A percentile compares a stretch with the other conserved stretches of the same genome.
Evolutionary conservation across 2,888 invertebrate species (phyloP).

Genomic region (Trileptium ribeirensis): DNA sequence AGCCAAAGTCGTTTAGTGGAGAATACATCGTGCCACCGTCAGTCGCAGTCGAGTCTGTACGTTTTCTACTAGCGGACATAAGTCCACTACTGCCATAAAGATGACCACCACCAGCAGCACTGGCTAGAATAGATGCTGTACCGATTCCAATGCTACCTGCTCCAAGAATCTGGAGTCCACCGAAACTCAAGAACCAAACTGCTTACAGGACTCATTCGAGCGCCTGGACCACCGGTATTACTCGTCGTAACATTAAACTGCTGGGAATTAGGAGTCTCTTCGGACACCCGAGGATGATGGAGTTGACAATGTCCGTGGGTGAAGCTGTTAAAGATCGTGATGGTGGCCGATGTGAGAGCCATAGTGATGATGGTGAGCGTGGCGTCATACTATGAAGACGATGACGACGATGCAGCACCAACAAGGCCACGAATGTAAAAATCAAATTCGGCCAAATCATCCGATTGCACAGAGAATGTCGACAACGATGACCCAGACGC

Average conservation of each 20-base stretch:
- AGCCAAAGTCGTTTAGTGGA: too few relatives aligned
- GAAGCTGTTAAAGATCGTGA: too few relatives aligned
- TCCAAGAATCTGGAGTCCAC: background rate
- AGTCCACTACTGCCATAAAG: too few relatives aligned
- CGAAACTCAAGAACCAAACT: background rate
- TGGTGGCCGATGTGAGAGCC: too few relatives aligned
- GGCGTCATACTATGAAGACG: background rate
- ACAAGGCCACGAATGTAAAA: slow-evolving; percentile 5
- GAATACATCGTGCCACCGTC: too few relatives aligned
- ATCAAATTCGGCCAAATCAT: slow-evolving; percentile 14
- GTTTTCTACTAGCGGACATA: background rate
- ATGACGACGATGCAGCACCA: background rate
- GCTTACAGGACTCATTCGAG: slow-evolving; percentile 6
- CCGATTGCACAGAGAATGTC: background rate
- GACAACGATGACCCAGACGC: background rate
- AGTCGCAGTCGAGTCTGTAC: too few relatives aligned
- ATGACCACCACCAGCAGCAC: background rate
- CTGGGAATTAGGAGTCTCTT: background rate
- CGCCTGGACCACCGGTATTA: background rate
- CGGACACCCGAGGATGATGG: background rate
- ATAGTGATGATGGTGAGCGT: background rate
- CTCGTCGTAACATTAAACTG: too few relatives aligned
- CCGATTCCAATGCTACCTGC: too few relatives aligned
- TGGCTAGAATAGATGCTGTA: too few relatives aligned
- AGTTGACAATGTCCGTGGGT: background rate